Evolutionary conservation across 2,888 invertebrate genomes (phyloP), one percentile per base, ranked within the genome.

Genomic region (Barypeithes pellucidus): DNA sequence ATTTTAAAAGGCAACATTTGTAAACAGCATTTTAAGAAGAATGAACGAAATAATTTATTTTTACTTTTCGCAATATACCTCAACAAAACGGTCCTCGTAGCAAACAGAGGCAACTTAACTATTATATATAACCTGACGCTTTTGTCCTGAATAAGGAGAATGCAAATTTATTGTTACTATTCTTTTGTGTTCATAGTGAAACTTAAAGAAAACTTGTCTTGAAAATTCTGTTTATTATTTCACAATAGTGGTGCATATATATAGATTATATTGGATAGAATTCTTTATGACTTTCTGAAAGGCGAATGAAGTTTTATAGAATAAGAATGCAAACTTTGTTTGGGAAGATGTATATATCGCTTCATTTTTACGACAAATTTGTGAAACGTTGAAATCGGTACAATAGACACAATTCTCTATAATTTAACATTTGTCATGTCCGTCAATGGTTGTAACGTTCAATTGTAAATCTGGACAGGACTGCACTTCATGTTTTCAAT

Each of bases 131-230:
- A 29, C 29, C 9, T 14, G 7, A 54, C 14, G 33, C 24, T 33
- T 52, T 54, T 54, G 33, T 29, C 8, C 29, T 9, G 29, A 29
- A 29, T 54, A 54, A 54, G 33, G 33, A 29, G 33, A 29, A 54
- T 54, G 54, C 54, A 54, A 54, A 54, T 54, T 54, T 54, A 33
- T 54, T 54, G 14, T 54, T 54, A 33, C 29, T 5, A 54, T 54
- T 54, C 54, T 24, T 54, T 54, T 33, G 54, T 54, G 54, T 54
- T 29, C 54, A 33, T 33, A 33, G 33, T 33, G 8, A 14, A 54
- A 54, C 7, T 52, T 24, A 1, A 24, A 24, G 52, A 52, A 52
- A 24, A 52, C 16, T 33, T 54, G 54, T 54, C 29, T 3, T 1
- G 54, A 14, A 33, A 33, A 54, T 54, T 33, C 54, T 54, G 54